Evolutionary conservation across 92 coral and sea anemone genomes (phyloP), one percentile per base, ranked within the genome.

Genomic region (Zoanthus sansibaricus): DNA sequence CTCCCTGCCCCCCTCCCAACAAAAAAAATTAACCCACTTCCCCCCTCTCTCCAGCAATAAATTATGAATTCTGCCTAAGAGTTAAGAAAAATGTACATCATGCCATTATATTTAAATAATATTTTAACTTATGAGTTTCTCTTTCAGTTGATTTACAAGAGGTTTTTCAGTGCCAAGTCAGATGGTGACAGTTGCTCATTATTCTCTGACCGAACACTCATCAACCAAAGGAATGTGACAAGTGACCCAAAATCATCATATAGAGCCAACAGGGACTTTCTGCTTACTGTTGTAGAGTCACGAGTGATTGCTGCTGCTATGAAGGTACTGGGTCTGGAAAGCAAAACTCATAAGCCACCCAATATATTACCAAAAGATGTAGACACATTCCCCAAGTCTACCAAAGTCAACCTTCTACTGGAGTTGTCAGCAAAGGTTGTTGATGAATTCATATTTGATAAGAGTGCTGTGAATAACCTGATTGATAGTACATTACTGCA

Each of bases 271-370:
- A 83, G 87, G 70, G 78, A 83, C 18, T 83, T 83, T 52, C 70
- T 83, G 21, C 15, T 45, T 45, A 16, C 70, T 3, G 47, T 49
- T 25, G 13, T 83, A n/a, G 8, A 18, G 48, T 83, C 78, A n/a
- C 69, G 87, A 71, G 64, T 71, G 37, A 83, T 83, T 20, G 78
- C 32, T 9, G 87, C 78, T 18, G 87, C 87, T 6, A 77, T 91
- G 92, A 86, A 90, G 48, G 92, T 86, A 51, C 90, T 86, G 17
- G 92, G 92, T 31, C 45, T 90, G 71, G 71, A 91, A 33, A 32
- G 73, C 61, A 91, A 91, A 75, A 66, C 54, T 18, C 77, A 89
- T 56, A 71, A 77, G 88, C 94, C 94, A 61, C 64, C 83, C 15
- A 12, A 45, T 62, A 83, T 87, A 30, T 77, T 91, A 6, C 94